Conservation (phyloP, 2,113 vertebrate species). For the Litocranius walleri region DNA sequence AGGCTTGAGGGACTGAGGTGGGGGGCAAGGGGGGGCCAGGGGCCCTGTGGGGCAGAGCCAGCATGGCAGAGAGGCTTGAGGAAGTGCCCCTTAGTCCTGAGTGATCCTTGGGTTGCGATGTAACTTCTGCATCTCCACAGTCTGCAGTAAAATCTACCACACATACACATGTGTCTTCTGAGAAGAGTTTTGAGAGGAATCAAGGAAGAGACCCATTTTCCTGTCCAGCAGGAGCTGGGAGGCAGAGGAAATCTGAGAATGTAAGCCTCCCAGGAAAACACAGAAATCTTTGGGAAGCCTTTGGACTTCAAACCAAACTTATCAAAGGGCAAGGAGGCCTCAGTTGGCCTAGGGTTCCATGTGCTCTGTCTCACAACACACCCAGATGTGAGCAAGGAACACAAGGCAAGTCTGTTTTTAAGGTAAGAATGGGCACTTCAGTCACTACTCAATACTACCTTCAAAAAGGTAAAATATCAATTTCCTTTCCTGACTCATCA, state of each 20-base stretch:
- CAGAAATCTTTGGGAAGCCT: neutral
- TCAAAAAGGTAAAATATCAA: accelerated
- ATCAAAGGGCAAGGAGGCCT: neutral
- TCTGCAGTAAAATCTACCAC: neutral
- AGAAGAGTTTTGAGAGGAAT: neutral
- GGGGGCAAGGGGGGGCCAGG: neutral
- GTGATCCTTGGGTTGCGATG: neutral
- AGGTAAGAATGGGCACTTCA: neutral
- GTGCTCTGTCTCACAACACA: neutral
- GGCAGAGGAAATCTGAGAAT: neutral
- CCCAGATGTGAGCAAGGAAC: neutral
- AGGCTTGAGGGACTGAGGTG: too few species aligned
- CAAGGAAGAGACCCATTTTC: neutral
- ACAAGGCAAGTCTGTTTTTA: neutral
- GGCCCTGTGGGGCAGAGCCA: too few species aligned
- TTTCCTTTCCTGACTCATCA: neutral
- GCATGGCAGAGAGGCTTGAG: neutral
- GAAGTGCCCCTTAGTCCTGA: neutral
- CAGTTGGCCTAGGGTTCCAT: neutral
- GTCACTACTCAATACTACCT: neutral
- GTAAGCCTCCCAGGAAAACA: neutral
- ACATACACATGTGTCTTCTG: neutral
- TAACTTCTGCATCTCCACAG: neutral
- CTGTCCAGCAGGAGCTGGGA: neutral
- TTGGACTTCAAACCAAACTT: neutral